Percentiles rank a stretch among this genome's conserved stretches.
Evolutionary conservation across 2,888 invertebrate genomes (phyloP).

Genomic region (Xanthia togata): DNA sequence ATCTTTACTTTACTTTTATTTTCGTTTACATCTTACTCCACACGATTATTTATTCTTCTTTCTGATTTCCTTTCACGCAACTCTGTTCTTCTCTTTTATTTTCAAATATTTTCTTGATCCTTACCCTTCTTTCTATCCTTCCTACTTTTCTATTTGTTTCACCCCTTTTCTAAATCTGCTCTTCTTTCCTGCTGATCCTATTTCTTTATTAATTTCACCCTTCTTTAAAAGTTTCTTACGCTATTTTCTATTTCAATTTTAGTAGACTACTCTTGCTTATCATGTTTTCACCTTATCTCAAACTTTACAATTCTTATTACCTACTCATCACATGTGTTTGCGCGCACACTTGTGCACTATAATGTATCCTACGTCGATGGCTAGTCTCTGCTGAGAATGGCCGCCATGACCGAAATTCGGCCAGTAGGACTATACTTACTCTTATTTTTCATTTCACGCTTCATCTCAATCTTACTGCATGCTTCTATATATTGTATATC

Average conservation of each 20-base stretch:
- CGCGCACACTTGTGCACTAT: neutral
- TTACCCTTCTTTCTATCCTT: neutral
- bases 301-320: neutral
- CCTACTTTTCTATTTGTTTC: neutral
- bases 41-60: neutral
- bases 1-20: neutral
- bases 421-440: neutral
- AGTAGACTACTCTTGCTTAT: neutral
- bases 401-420: neutral
- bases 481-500: neutral
- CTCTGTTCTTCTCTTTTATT: neutral
- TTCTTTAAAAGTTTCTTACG: neutral
- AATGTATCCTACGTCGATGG: neutral
- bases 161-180: no score
- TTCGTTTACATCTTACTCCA: slow-evolving; percentile 18
- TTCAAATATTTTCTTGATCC: neutral
- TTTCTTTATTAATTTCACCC: neutral
- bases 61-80: neutral
- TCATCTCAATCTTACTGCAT: neutral
- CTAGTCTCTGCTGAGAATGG: neutral
- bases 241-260: neutral
- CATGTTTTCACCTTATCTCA: neutral
- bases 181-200: neutral
- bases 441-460: slow-evolving; percentile 8
- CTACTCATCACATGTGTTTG: neutral